Evolutionary conservation across 2,797 vertebrate genomes (phyloP).

Genomic region (Falco concolor): DNA sequence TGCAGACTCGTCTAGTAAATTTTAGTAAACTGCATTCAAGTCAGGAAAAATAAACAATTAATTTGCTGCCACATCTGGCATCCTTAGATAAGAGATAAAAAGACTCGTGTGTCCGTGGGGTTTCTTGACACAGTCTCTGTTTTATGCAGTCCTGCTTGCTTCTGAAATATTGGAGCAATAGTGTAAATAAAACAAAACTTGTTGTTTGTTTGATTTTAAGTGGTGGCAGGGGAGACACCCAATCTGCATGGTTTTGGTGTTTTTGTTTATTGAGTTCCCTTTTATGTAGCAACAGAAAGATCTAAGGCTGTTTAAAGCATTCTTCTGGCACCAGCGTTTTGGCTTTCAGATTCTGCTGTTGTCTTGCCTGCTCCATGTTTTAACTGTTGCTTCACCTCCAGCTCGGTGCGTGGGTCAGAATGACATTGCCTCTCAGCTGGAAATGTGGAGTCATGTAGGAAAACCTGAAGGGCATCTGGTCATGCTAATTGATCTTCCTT

Average conservation of each 20-base stretch:
- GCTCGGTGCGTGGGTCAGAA: accelerated
- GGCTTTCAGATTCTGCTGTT: background rate
- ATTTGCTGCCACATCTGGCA: background rate
- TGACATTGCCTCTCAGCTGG: background rate
- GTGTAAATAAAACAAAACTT: background rate
- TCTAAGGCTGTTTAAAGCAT: background rate
- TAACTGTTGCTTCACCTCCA: background rate
- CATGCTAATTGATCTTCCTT: background rate
- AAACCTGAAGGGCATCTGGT: background rate
- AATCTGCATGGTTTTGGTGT: background rate
- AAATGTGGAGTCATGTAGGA: background rate
- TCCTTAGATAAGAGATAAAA: background rate
- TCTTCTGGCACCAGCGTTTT: background rate
- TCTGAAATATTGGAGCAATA: background rate
- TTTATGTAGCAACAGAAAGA: background rate
- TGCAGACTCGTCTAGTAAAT: background rate
- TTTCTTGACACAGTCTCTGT: background rate
- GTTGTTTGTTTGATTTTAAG: background rate
- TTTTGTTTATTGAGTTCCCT: background rate
- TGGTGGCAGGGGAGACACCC: background rate
- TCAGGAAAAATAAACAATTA: background rate
- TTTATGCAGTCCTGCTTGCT: background rate
- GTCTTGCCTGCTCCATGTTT: background rate
- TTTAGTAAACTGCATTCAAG: background rate
- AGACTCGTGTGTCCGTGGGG: background rate